Evolutionary conservation across 1,140 invertebrate genomes (phyloP), one percentile per base, ranked within the genome.

Genomic region (Vanessa atalanta): DNA sequence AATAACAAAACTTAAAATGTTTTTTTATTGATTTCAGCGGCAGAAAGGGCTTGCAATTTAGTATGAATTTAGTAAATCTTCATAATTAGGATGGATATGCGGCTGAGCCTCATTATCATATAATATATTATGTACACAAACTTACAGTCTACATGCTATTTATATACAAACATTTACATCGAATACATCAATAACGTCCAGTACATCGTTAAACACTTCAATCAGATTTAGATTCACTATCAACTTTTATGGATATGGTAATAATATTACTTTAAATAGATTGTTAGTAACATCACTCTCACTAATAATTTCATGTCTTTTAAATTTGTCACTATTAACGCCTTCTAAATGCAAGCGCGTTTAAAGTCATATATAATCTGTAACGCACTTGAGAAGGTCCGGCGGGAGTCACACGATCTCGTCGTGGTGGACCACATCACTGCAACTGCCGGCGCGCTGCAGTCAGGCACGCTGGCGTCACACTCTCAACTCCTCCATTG

Each of bases 401-500:
- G 90, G 90, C 88, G 85, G 84, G 76, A 90, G 90, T 93, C 93
- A 93, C 87, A 93, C 93, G 80, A 93, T 93, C 80, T 93, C 93
- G 79, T 93, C 93, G 75, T 92, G 92, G 69, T 93, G 88, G 31
- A 84, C 88, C 74, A 93, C 87, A 82, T 92, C 92, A 79, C 93
- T 92, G 90, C 92, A 93, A 85, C 93, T 93, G 82, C 89, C 92
- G 85, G 91, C 88, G 43, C 92, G 92, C 78, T 93, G 92, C 88
- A 93, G 92, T 93, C 93, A 93, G 84, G 90, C 90, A 67, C 92
- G 91, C 93, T 95, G 94, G 90, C 95, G 96, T 96, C 96, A 97
- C 95, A 97, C 96, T 69, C 96, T 91, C 89, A 96, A 86, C 92
- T 97, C 96, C 89, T 97, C 96, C 95, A 96, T 96, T 51, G 94